A percentile compares a stretch with the other conserved stretches of the same genome.
Conservation (phyloP, 2,888 invertebrate genomes). For the Parnassius glacialis region DNA sequence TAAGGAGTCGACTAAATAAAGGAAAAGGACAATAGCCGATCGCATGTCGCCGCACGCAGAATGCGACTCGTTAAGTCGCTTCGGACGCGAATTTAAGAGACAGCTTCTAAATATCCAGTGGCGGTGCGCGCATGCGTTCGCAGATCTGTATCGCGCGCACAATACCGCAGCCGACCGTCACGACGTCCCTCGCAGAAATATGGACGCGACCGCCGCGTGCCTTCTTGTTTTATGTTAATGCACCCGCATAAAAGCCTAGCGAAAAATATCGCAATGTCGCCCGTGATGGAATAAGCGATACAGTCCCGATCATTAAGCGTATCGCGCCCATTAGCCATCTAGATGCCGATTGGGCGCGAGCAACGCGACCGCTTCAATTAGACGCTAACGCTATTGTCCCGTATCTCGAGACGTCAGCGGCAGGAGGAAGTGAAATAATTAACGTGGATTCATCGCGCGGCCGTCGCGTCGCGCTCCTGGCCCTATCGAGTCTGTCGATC, state of each 20-base stretch:
- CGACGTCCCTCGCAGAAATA: constrained; percentile 76
- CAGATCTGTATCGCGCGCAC: constrained; percentile 77
- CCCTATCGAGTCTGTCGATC: constrained; percentile 72
- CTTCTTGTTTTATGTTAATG: constrained; percentile 79
- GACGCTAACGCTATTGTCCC: constrained; percentile 51
- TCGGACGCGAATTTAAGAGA: constrained; percentile 69
- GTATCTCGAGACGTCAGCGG: constrained; percentile 12
- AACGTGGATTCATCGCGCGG: constrained; percentile 35
- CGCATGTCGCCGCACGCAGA: constrained; percentile 69
- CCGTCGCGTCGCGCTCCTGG: neutral
- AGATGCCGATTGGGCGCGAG: constrained; percentile 36
- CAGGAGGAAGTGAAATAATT: constrained; percentile 3
- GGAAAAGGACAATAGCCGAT: constrained; percentile 63
- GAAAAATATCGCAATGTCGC: constrained; percentile 60
- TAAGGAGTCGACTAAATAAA: constrained; percentile 48
- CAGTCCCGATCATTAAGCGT: constrained; percentile 32
- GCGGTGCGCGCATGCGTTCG: constrained; percentile 67
- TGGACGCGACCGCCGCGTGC: constrained; percentile 64
- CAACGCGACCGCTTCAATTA: constrained; percentile 28
- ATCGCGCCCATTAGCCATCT: constrained; percentile 24
- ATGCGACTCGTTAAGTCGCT: constrained; percentile 73
- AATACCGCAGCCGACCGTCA: constrained; percentile 72
- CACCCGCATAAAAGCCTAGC: constrained; percentile 59
- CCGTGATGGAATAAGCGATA: constrained; percentile 70
- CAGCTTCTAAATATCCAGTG: constrained; percentile 77